Base-by-base conservation (phyloP, 2,888 invertebrate genomes). In the Aethes cnicana region DNA sequence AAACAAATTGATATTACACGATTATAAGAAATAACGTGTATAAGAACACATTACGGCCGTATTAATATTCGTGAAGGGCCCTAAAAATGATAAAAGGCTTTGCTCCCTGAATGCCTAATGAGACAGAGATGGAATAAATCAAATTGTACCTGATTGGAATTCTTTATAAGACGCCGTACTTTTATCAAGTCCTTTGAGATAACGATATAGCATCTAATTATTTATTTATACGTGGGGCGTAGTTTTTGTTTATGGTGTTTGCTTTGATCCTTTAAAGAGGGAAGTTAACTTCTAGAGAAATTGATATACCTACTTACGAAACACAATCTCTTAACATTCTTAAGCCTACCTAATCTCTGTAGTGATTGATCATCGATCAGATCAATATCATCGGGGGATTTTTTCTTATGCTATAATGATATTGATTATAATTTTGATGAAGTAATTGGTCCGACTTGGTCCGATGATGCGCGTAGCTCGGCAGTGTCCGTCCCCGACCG, bases 1-100 rank as follows among this genome's bases (percentile, higher is more conserved):
- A 54, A 63, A 66, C 67, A 81, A 79, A 82, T 81, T 83, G 77
- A 80, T 83, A 83, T 77, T 72, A 71, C 77, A 81, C 81, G 78
- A 74, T 77, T 82, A 81, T 78, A 76, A 78, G 76, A 78, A 79
- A 74, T 72, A 70, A 77, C 70, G 75, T 78, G 75, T 76, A 74
- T 72, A 74, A 77, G 72, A 75, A 75, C 71, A 77, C 71, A 69
- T 79, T 78, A 53, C 48, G 53, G 57, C 43, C 52, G 52, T 57
- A 52, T 54, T 56, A 58, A 64, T 68, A 69, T 69, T 72, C 72
- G 63, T 64, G 59, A 57, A 62, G 63, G 59, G 63, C 64, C 56
- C 69, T 39, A 39, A 69, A 75, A 73, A 78, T 78, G 75, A 74
- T 77, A 74, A 69, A 74, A 64, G 64, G 53, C 47, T 56, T 43